Percentiles rank a stretch among this genome's conserved stretches.
phyloP scores from a whole-genome alignment of 2,888 invertebrate species.

The Lasiommata megera region DNA sequence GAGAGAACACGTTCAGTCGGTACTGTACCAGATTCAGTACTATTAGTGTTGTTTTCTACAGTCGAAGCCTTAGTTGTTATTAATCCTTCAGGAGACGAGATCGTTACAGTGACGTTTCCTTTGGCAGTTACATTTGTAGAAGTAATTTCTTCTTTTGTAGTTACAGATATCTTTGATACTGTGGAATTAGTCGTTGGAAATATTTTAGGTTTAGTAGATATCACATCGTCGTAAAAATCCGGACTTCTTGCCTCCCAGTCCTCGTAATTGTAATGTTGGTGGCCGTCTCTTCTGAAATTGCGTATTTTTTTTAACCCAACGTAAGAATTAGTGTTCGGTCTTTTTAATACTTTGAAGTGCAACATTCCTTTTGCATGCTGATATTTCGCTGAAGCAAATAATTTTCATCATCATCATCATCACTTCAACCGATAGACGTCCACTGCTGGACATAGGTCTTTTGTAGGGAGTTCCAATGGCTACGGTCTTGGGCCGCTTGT shows the following conservation, averaged over 20 bases:
- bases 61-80: too few species aligned
- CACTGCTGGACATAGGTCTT: too few species aligned
- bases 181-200: background rate
- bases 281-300: slow-evolving; percentile 3
- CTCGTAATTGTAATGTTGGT: slow-evolving; percentile 27
- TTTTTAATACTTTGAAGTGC: background rate
- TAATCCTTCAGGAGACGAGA: too few species aligned
- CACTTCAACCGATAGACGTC: too few species aligned
- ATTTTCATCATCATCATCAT: too few species aligned
- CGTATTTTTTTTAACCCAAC: background rate
- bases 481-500: too few species aligned
- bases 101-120: too few species aligned
- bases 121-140: background rate
- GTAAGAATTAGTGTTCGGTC: background rate
- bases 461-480: too few species aligned
- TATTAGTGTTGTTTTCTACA: too few species aligned
- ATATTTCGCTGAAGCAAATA: background rate
- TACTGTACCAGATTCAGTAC: too few species aligned
- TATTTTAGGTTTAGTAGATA: background rate
- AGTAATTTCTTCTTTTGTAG: background rate
- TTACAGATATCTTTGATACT: background rate
- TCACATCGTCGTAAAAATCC: slow-evolving; percentile 13
- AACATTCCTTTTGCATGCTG: background rate
- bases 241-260: slow-evolving; percentile 30
- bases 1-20: too few species aligned